phyloP scores from a whole-genome alignment of 1,140 invertebrate genomes.

The Sycobia sp. region DNA sequence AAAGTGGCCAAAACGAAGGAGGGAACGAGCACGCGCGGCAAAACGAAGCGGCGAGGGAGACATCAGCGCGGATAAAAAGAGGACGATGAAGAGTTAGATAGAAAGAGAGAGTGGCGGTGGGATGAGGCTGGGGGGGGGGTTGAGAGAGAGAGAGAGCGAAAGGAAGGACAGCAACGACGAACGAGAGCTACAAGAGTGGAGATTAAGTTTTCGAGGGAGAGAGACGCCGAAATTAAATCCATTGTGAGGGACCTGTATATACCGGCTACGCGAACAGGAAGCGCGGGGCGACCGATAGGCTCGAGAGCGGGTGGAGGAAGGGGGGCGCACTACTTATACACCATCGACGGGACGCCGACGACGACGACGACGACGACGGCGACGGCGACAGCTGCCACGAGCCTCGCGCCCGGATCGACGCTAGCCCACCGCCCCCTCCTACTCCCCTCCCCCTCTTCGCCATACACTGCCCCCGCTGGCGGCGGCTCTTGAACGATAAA shows the following conservation, averaged over 20 bases:
- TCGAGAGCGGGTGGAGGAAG: not conserved
- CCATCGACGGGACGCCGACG: not conserved
- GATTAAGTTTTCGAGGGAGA: constrained; percentile 38
- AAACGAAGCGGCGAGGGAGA: constrained; percentile 13
- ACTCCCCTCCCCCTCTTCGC: too few relatives aligned
- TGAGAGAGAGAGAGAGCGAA: too few relatives aligned
- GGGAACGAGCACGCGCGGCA: not conserved
- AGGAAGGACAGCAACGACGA: too few relatives aligned
- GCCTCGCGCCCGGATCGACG: constrained; percentile 21
- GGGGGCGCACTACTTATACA: constrained; percentile 14
- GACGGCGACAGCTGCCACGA: constrained; percentile 31
- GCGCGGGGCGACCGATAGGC: not conserved
- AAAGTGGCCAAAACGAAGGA: constrained; percentile 25
- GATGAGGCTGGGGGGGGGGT: not conserved
- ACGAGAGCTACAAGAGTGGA: constrained; percentile 7
- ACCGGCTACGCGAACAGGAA: not conserved
- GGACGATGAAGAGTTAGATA: not conserved
- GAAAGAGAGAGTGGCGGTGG: not conserved
- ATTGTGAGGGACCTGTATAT: constrained; percentile 23
- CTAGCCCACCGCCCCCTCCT: constrained; percentile 23
- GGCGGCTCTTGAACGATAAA: too few relatives aligned
- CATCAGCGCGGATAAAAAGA: constrained; percentile 17
- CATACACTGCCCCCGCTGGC: too few relatives aligned
- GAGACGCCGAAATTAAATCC: constrained; percentile 39
- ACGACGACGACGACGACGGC: not conserved